Base-by-base conservation (phyloP, 2,888 invertebrate genomes). In the Adelphocoris suturalis region DNA sequence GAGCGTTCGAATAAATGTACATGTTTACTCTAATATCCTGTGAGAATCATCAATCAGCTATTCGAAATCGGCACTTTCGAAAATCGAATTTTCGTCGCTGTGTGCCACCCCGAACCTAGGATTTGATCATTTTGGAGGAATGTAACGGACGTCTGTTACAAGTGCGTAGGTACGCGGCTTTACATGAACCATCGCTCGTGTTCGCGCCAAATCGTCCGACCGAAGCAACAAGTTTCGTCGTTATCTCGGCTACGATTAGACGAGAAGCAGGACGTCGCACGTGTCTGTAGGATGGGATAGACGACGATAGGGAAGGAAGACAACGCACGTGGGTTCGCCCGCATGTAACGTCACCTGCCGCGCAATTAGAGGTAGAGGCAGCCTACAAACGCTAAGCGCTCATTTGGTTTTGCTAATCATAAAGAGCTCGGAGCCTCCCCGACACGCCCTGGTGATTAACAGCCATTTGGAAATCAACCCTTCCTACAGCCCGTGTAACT, bases 301-400 rank as follows among this genome's bases (percentile, higher is more conserved):
- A n/a, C 57, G 57, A n/a, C 7, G 57, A 57, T 57, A 57, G 57
- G 27, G 11, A n/a, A 27, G 19, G 61, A 86, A 28, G 61, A 86
- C 75, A 48, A 75, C 86, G 86, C 86, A 86, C 86, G 86, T 86
- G 86, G 86, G 86, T 75, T 46, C 86, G 47, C 86, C 86, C 75
- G 86, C 86, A 86, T 76, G 86, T 86, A 76, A 86, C 86, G 28
- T 86, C 86, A 86, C 86, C 86, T 86, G 86, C 86, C 48, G 23
- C 16, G 46, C 57, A 55, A 85, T 61, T 85, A 85, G 61, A 47
- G 47, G 52, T 85, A 85, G 61, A 47, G 47, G 52, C 47, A 48
- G 37, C 16, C 80, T 46, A 52, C 82, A 28, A 47, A 46, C 48
- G 48, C 52, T 7, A 23, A 82, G 27, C 7, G 68, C 68, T 37